Percentiles rank a stretch among this genome's conserved stretches.
phyloP scores from a whole-genome alignment of 1,140 invertebrate genomes.

The Drosophila santomea region DNA sequence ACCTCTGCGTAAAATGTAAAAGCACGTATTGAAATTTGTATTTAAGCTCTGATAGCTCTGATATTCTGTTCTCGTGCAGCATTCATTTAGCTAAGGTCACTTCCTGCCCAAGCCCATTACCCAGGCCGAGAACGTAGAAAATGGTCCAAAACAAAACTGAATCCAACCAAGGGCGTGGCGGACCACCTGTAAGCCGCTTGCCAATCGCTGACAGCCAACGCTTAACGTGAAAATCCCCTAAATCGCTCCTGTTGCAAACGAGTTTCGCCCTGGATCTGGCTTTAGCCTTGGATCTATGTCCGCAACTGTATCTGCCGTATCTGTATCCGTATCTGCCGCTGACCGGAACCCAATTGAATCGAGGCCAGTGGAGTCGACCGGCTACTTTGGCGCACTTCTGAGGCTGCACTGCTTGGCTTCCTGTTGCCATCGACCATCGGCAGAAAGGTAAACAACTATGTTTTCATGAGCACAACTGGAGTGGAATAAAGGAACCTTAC shows the following conservation, averaged over 20 bases:
- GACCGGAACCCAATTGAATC: constrained; percentile 46
- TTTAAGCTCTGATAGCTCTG: constrained; percentile 37
- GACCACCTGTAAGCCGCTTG: constrained; percentile 79
- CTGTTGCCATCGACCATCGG: constrained; percentile 20
- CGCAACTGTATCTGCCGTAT: constrained; percentile 9
- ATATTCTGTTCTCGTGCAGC: constrained; percentile 9
- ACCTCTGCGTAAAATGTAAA: not conserved
- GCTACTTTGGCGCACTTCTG: constrained; percentile 37
- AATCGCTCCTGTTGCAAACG: constrained; percentile 64
- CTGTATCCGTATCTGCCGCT: constrained; percentile 16
- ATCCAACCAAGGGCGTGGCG: constrained; percentile 20
- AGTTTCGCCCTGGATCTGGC: constrained; percentile 34
- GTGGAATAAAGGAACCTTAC: not conserved
- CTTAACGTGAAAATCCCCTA: constrained; percentile 75
- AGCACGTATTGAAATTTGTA: not conserved
- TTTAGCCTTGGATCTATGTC: constrained; percentile 1
- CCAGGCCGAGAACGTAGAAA: constrained; percentile 24
- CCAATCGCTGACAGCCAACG: constrained; percentile 76
- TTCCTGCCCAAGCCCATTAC: constrained; percentile 68
- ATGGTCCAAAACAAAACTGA: constrained; percentile 10
- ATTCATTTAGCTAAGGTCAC: constrained; percentile 66
- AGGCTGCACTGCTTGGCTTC: constrained; percentile 45
- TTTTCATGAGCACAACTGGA: constrained; percentile 43
- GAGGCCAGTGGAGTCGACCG: constrained; percentile 16
- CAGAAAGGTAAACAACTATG: constrained; percentile 61